These are phyloP conservation scores for Toxonevra muliebris DNA, from an alignment of 2,888 invertebrate species.

Conservation along the genomic window DNA sequence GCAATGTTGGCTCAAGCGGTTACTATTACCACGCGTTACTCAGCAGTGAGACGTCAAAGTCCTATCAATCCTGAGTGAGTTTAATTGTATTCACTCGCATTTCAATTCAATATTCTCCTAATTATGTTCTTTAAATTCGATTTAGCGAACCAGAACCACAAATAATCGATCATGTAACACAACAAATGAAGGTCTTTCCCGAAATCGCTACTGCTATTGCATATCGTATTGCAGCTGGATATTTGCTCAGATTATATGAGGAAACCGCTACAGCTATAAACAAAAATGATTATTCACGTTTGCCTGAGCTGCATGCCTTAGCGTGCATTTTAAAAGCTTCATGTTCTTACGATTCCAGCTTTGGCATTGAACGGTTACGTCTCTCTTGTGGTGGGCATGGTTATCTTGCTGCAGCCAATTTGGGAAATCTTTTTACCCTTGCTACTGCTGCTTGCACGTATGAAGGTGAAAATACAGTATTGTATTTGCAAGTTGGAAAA, in stretches of 20 bases:
- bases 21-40: constrained; percentile 88
- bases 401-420: constrained; percentile 83
- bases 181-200: constrained; percentile 90
- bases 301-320: constrained; percentile 85
- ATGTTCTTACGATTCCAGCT: constrained; percentile 75
- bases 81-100: background rate
- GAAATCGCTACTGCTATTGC: constrained; percentile 81
- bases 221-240: constrained; percentile 74
- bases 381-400: constrained; percentile 95
- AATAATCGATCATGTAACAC: constrained; percentile 90
- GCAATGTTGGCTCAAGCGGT: constrained; percentile 80
- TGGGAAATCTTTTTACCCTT: constrained; percentile 81
- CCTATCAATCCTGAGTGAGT: constrained; percentile 78
- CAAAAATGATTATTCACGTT: constrained; percentile 77
- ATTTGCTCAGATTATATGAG: constrained; percentile 76
- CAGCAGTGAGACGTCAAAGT: constrained; percentile 86
- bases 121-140: constrained; percentile 29
- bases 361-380: constrained; percentile 81
- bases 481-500: constrained; percentile 85
- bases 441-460: constrained; percentile 89
- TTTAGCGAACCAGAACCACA: constrained; percentile 82
- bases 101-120: background rate
- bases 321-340: constrained; percentile 90
- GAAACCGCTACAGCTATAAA: constrained; percentile 79
- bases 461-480: constrained; percentile 94